Evolutionary conservation across 2,888 invertebrate genomes (phyloP).

Genomic region (Cephus pulcher): DNA sequence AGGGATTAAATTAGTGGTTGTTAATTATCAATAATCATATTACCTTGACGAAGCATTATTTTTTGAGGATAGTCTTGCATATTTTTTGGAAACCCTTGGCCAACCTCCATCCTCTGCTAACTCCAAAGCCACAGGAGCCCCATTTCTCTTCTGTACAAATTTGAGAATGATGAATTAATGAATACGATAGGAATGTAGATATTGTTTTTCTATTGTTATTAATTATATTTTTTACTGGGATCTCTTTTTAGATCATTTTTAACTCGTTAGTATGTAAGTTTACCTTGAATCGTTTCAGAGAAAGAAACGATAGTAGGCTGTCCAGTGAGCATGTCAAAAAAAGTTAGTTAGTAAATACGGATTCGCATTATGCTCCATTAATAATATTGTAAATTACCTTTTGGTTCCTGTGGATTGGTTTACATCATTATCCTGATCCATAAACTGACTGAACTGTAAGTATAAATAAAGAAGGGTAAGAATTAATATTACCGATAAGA

Average conservation of each 20-base stretch:
- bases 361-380: background rate
- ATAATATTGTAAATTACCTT: constrained; percentile 36
- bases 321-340: constrained; percentile 48
- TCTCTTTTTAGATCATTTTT: background rate
- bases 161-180: constrained; percentile 6
- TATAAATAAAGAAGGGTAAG: constrained; percentile 4
- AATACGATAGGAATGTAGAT: too few relatives aligned
- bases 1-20: background rate
- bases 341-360: constrained; percentile 22
- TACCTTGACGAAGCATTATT: constrained; percentile 53
- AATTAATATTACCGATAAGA: background rate
- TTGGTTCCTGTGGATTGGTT: constrained; percentile 40
- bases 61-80: constrained; percentile 49
- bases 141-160: constrained; percentile 47
- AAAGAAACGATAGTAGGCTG: constrained; percentile 57
- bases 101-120: constrained; percentile 54
- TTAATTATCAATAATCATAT: background rate
- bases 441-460: constrained; percentile 36
- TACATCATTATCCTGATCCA: constrained; percentile 36
- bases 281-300: constrained; percentile 58
- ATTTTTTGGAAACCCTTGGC: constrained; percentile 50
- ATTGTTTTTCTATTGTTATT: background rate
- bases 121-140: constrained; percentile 53
- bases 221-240: background rate
- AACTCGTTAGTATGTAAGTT: constrained; percentile 15